phyloP scores from a whole-genome alignment of 2,888 invertebrate species.

The Mythimna albipuncta region DNA sequence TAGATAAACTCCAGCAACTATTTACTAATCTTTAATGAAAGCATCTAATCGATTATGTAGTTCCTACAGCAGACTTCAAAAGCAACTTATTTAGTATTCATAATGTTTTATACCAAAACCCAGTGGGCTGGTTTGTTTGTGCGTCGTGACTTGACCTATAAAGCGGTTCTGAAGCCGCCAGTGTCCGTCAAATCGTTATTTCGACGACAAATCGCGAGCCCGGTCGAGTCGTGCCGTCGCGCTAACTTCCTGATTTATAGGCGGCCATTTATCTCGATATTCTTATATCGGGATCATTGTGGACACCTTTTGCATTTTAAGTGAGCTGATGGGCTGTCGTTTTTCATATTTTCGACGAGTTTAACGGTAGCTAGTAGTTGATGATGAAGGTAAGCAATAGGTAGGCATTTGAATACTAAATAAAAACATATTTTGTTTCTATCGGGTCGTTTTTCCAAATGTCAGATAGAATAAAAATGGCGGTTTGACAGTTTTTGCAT shows the following conservation, averaged over 20 bases:
- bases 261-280: constrained; percentile 81
- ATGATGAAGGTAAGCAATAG: too few species aligned
- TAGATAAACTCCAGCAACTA: neutral
- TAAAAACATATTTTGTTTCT: too few species aligned
- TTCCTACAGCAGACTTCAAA: constrained; percentile 17
- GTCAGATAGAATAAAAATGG: too few species aligned
- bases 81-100: constrained; percentile 69
- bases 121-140: constrained; percentile 62
- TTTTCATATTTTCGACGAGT: neutral
- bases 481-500: too few species aligned
- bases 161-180: constrained; percentile 64
- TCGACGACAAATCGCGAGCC: constrained; percentile 77
- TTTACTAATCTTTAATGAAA: constrained; percentile 1
- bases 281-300: constrained; percentile 65
- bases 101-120: constrained; percentile 68
- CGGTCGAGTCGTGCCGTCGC: constrained; percentile 62
- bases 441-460: too few species aligned
- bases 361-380: too few species aligned
- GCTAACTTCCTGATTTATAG: constrained; percentile 84
- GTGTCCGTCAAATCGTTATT: constrained; percentile 78
- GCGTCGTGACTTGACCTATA: constrained; percentile 74
- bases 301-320: constrained; percentile 62
- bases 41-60: constrained; percentile 11
- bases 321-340: neutral
- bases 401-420: too few species aligned